A percentile compares a stretch with the other conserved stretches of the same genome.
Evolutionary conservation across 1,140 invertebrate species (phyloP).

Genomic region (Patella vulgata): DNA sequence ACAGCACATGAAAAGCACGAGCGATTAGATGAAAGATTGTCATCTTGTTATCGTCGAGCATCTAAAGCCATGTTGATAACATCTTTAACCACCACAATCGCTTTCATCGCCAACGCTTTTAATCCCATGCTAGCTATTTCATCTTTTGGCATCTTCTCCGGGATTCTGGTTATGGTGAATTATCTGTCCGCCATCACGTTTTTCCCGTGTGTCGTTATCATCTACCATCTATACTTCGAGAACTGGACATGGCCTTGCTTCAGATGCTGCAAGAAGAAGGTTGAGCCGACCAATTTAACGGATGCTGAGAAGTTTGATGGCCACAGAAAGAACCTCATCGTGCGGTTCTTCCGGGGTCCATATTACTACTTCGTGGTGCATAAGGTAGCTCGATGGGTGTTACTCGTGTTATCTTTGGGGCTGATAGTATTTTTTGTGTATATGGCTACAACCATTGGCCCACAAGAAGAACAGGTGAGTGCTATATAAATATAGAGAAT

Average conservation of each 20-base stretch:
- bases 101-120: constrained; percentile 47
- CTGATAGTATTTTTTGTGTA: constrained; percentile 38
- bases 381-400: constrained; percentile 30
- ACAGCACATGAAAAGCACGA: constrained; percentile 31
- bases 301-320: background rate
- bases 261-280: constrained; percentile 1
- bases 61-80: constrained; percentile 45
- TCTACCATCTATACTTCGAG: constrained; percentile 46
- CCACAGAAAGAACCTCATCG: constrained; percentile 12
- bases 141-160: constrained; percentile 55
- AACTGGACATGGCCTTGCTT: constrained; percentile 31
- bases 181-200: constrained; percentile 56
- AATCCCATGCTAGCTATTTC: constrained; percentile 45
- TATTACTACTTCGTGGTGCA: constrained; percentile 43
- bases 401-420: constrained; percentile 31
- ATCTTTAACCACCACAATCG: constrained; percentile 51
- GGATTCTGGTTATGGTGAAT: constrained; percentile 51
- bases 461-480: constrained; percentile 52
- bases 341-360: constrained; percentile 32
- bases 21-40: constrained; percentile 38
- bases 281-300: too few species aligned
- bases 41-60: constrained; percentile 17
- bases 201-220: constrained; percentile 56
- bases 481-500: too few species aligned
- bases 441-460: constrained; percentile 43